These are phyloP conservation scores for Erebia aethiops DNA, from an alignment of 2,888 invertebrate genomes.

Conservation along the genomic window DNA sequence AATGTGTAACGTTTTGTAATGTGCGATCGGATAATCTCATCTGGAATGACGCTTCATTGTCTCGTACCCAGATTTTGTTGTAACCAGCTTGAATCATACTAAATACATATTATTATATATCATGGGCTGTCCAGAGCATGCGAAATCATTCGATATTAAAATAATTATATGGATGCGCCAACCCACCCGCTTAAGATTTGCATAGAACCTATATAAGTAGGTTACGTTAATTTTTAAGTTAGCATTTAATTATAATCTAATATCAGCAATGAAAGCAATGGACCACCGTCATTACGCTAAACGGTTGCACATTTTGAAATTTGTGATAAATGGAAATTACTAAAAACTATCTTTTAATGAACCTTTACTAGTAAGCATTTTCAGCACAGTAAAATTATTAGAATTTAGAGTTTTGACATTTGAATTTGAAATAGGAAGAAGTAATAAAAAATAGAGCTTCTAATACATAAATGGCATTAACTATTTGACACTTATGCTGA, in stretches of 20 bases:
- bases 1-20: background rate
- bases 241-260: background rate
- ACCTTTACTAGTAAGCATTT: no score
- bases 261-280: background rate
- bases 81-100: slow-evolving; percentile 29
- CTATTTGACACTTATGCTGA: no score
- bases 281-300: background rate
- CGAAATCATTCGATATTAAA: slow-evolving; percentile 22
- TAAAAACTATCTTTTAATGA: no score
- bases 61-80: slow-evolving; percentile 8
- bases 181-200: slow-evolving; percentile 32
- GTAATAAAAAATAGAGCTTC: background rate
- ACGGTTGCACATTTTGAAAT: no score
- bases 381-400: no score
- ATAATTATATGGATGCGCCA: slow-evolving; percentile 17
- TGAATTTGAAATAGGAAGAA: background rate
- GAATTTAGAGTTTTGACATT: background rate
- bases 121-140: slow-evolving; percentile 34
- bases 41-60: slow-evolving; percentile 21
- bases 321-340: no score
- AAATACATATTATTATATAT: slow-evolving; percentile 4
- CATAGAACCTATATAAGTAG: slow-evolving; percentile 25
- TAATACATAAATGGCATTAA: background rate
- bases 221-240: slow-evolving; percentile 13
- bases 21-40: slow-evolving; percentile 10